Evolutionary conservation across 53 echinoderm and acorn worm genomes (phyloP), one percentile per base, ranked within the genome.

Genomic region (Hippasteria phrygiana): DNA sequence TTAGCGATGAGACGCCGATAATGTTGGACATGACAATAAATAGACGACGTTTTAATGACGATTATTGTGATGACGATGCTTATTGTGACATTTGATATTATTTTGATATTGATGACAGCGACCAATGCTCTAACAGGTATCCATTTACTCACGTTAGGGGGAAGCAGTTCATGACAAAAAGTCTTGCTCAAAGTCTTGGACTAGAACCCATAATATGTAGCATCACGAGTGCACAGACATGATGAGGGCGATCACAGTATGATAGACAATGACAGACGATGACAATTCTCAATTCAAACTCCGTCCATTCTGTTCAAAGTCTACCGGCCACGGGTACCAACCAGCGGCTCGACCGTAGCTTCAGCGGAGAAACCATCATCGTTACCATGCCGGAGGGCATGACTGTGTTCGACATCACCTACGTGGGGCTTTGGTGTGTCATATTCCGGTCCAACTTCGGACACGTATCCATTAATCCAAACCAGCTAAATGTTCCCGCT

Each of bases 401-500:
- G 73, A 76, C 91, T 0, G 91, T 96, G 1, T 89, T 87, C 46
- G 96, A 95, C 80, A 94, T 96, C 43, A 90, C 88, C 5, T 90
- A 93, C 62, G 80, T 94, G 5, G 88, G 93, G 12, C 56, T 96
- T 16, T 96, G 96, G 96, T 96, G 96, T 76, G 73, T 80, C 10
- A 0, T 13, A 2, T 86, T 80, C 36, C 8, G 18, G 37, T 73
- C 90, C 28, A 75, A 94, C 56, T 95, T 96, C 67, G 96, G 96
- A 16, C 94, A 96, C 72, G 76, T 96, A 12, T 45, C 41, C 7
- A 90, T 96, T 17, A 54, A 62, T 4, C 31, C 71, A 0, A 39
- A 29, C 26, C 29, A 64, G 41, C 78, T 67, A 4, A 87, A 88
- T 63, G 78, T 96, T 27, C 93, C 93, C 20, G 93, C 96, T 83